Conservation (phyloP, 1,140 invertebrate genomes). For the Himalopsyche phryganea region DNA sequence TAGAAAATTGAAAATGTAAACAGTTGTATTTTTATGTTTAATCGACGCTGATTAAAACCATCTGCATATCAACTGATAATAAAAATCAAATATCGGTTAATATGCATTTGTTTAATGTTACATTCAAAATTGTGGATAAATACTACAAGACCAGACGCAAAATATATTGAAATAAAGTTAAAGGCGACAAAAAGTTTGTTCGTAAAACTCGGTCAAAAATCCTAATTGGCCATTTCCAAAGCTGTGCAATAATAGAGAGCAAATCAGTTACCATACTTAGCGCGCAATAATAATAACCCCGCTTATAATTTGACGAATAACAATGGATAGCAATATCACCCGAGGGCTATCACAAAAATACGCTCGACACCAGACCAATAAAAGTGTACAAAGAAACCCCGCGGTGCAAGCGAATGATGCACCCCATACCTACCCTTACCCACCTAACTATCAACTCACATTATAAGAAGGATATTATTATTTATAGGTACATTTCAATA, state of each 20-base stretch:
- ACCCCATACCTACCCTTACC: constrained; percentile 3
- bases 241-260: neutral
- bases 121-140: too few species aligned
- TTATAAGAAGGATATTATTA: constrained; percentile 27
- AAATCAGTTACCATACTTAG: neutral
- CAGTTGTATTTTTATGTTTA: too few species aligned
- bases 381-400: constrained; percentile 28
- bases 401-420: constrained; percentile 26
- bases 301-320: neutral
- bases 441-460: neutral
- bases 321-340: constrained; percentile 3
- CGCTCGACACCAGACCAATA: constrained; percentile 29
- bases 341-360: constrained; percentile 4
- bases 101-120: too few species aligned
- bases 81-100: too few species aligned
- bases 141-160: too few species aligned
- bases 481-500: constrained; percentile 18
- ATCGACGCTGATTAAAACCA: too few species aligned
- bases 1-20: too few species aligned
- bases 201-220: too few species aligned
- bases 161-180: too few species aligned
- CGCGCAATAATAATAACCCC: neutral
- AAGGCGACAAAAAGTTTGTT: too few species aligned
- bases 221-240: too few species aligned
- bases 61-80: too few species aligned